These are phyloP conservation scores for Cryptus viduatorius DNA, from an alignment of 2,888 invertebrate species.

Conservation along the genomic window DNA sequence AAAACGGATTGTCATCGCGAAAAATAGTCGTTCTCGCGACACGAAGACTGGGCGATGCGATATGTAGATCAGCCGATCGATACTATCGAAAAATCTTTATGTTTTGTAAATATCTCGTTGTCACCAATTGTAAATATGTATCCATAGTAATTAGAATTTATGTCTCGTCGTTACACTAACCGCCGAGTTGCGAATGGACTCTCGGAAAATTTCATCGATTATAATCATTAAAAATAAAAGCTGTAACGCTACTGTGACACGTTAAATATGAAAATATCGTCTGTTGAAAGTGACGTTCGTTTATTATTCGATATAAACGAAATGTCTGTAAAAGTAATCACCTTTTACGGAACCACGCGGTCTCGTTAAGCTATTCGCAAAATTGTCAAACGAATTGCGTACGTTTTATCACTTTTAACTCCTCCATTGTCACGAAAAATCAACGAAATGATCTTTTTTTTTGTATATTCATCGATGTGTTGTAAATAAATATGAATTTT, in stretches of 20 bases:
- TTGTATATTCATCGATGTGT: slow-evolving; percentile 32
- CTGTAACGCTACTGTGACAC: slow-evolving; percentile 51
- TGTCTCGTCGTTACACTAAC: background rate
- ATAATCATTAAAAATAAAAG: slow-evolving; percentile 23
- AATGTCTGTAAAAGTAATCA: background rate
- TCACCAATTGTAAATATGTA: slow-evolving; percentile 55
- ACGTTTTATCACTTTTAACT: background rate
- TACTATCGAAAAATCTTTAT: slow-evolving; percentile 13
- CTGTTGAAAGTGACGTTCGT: slow-evolving; percentile 5
- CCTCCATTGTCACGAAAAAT: slow-evolving; percentile 20
- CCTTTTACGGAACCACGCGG: background rate
- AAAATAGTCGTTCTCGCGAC: slow-evolving; percentile 4
- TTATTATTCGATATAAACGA: slow-evolving; percentile 17
- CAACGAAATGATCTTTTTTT: slow-evolving; percentile 10
- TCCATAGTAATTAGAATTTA: slow-evolving; percentile 42
- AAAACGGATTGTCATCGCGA: background rate
- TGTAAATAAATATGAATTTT: slow-evolving; percentile 55
- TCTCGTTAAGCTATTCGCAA: slow-evolving; percentile 1
- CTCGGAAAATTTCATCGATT: slow-evolving; percentile 34
- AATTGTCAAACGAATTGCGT: slow-evolving; percentile 23
- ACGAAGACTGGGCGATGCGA: slow-evolving; percentile 38
- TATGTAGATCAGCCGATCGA: slow-evolving; percentile 11
- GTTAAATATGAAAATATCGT: slow-evolving; percentile 47
- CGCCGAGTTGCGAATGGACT: background rate
- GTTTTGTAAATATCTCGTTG: slow-evolving; percentile 49